Evolutionary conservation across 2,113 vertebrate genomes (phyloP), one percentile per base, ranked within the genome.

Genomic region (Speoplatyrhinus poulsoni): DNA sequence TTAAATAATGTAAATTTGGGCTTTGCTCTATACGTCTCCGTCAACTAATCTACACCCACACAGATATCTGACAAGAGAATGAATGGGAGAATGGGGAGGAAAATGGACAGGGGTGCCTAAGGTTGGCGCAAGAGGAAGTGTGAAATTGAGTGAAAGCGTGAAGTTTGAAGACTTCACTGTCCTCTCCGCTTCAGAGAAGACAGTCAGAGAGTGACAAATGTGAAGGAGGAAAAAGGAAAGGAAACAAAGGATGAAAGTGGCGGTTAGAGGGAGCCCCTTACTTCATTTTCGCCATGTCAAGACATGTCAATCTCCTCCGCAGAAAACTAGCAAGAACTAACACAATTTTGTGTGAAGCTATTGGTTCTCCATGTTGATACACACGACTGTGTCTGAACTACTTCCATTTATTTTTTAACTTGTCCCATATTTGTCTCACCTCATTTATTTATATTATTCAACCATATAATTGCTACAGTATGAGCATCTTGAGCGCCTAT

Each of bases 1-100:
- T 80, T 87, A 79, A 86, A 84, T 82, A 81, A 70, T 56, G 10
- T 82, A 72, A 85, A 86, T 90, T 88, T 82, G 81, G 66, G 81
- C 84, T 83, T 72, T 74, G 64, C 69, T 84, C 75, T 69, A 68
- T 69, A 68, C 78, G 82, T 86, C 80, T 82, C 48, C 69, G 80
- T 72, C 62, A 15, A 65, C 85, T 88, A 87, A 91, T 91, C 85
- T 69, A 85, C 90, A 83, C 88, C 86, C 82, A 88, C 85, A 70
- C 77, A 60, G 69, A 65, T 47, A 70, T 69, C 77, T 74, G 77
- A 73, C 78, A 74, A 68, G 69, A 59, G 9, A 10, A 65, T 62
- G 58, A 74, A n/a, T 47, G 60, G 61, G 65, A 71, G 61, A 68
- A 71, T 56, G 77, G 80, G 77, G 26, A 11, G 72, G 75, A 73